phyloP scores from a whole-genome alignment of 2,888 invertebrate genomes.

The Allolobophora icterica region DNA sequence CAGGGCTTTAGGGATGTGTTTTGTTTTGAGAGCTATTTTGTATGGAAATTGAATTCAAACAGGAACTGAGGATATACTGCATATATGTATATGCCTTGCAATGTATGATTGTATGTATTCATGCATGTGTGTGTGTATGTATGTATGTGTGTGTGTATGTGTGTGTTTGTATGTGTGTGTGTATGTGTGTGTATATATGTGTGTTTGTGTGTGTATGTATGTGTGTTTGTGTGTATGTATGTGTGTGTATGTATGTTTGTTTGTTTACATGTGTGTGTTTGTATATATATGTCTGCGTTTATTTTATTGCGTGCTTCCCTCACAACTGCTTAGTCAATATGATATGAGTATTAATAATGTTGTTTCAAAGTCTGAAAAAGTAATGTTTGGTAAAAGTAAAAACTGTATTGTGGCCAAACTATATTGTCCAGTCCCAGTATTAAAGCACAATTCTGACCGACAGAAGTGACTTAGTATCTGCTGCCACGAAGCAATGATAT shows the following conservation, averaged over 20 bases:
- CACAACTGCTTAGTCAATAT: too few species aligned
- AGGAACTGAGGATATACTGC: too few species aligned
- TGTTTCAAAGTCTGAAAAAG: not conserved
- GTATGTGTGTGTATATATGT: too few species aligned
- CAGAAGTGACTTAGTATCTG: not conserved
- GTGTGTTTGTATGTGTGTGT: too few species aligned
- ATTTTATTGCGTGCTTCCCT: not conserved
- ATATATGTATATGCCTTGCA: too few species aligned
- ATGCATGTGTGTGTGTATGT: too few species aligned
- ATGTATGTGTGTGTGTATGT: too few species aligned
- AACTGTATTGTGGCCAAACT: not conserved
- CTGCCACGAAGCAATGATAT: not conserved
- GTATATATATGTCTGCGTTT: not conserved
- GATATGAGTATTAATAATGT: not conserved
- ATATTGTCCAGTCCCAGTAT: not conserved
- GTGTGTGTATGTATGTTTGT: not conserved
- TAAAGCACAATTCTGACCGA: not conserved
- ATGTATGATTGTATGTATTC: too few species aligned
- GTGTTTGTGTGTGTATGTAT: too few species aligned
- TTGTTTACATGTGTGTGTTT: not conserved
- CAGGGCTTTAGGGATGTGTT: not conserved
- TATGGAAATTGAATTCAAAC: too few species aligned
- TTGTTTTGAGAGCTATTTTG: not conserved
- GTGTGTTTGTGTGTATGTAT: too few species aligned
- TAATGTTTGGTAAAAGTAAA: not conserved